Evolutionary conservation across 2,797 vertebrate genomes (phyloP).

Genomic region (Dryobates pubescens): DNA sequence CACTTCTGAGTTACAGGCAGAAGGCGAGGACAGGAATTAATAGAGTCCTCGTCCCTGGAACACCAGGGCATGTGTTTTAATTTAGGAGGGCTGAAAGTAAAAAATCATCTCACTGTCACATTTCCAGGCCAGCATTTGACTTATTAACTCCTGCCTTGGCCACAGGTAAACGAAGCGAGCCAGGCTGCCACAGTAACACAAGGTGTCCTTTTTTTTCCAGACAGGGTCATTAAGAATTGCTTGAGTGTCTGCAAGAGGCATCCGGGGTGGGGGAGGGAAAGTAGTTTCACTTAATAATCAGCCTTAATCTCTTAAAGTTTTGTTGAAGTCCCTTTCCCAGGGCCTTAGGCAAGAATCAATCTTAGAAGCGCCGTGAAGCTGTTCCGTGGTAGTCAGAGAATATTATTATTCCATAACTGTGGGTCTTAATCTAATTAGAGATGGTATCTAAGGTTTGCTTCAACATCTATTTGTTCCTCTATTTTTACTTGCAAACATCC

Average conservation of each 20-base stretch:
- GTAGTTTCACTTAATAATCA: slow-evolving; percentile 34
- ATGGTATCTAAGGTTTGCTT: background rate
- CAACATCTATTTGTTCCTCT: slow-evolving; percentile 32
- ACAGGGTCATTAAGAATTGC: background rate
- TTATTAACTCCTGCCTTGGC: slow-evolving; percentile 17
- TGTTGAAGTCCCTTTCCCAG: slow-evolving; percentile 27
- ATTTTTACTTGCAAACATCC: slow-evolving; percentile 30
- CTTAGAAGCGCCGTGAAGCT: slow-evolving; percentile 12
- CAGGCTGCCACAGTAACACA: background rate
- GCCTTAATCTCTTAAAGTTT: slow-evolving; percentile 43
- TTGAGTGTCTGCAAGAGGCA: background rate
- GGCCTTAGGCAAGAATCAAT: slow-evolving; percentile 46
- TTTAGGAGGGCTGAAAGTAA: slow-evolving; percentile 31
- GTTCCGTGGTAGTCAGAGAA: background rate
- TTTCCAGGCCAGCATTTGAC: slow-evolving; percentile 29
- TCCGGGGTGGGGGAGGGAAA: background rate
- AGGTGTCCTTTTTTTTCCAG: background rate
- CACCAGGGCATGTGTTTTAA: slow-evolving; percentile 27
- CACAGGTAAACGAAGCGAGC: background rate
- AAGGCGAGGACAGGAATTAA: background rate
- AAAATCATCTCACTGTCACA: background rate
- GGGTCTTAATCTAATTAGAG: slow-evolving; percentile 58
- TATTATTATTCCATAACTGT: slow-evolving; percentile 61
- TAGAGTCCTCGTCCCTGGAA: background rate
- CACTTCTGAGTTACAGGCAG: background rate